Evolutionary conservation across 2,113 vertebrate genomes (phyloP), one percentile per base, ranked within the genome.

Genomic region (Scytalopus superciliaris): DNA sequence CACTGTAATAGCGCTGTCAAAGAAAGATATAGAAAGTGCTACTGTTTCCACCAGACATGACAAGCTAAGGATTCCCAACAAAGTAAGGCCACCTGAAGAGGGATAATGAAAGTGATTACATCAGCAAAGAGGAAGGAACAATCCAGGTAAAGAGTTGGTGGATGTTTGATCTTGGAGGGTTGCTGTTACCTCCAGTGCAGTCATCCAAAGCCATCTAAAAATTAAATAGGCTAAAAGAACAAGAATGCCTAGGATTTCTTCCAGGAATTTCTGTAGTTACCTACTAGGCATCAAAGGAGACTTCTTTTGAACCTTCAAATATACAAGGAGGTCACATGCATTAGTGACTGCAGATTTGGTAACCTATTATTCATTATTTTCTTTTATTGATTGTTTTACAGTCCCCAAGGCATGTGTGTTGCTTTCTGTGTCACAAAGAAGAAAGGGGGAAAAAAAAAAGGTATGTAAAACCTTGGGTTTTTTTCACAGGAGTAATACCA

Each of bases 181-280:
- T 97, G 94, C 93, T 95, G 96, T 96, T 96, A 97, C 95, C 96
- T 97, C 94, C 96, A 96, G 88, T 92, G 94, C 96, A 97, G 94
- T 95, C 94, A 89, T 96, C 94, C 94, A 95, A 94, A 96, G 96
- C 94, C 49, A 49, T 89, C 85, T 92, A 96, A 95, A 96, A 97
- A 96, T 97, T 96, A 96, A 97, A 97, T 96, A 96, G 95, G 86
- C 92, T 95, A 96, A 96, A 97, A 96, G 96, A 96, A 96, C 85
- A 96, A 96, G 94, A 93, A 96, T 96, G 88, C 93, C 92, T 84
- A 96, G 90, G 92, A 96, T 96, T 96, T 95, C 96, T 97, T 96
- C 92, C 83, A 94, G 93, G 92, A 95, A 94, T 93, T 95, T 97
- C 96, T 90, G 88, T 95, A 95, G 93, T 94, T 95, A 86, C 90